These are phyloP conservation scores for Gallinago jamesoni DNA, from an alignment of 2,113 vertebrate genomes.

Conservation along the genomic window DNA sequence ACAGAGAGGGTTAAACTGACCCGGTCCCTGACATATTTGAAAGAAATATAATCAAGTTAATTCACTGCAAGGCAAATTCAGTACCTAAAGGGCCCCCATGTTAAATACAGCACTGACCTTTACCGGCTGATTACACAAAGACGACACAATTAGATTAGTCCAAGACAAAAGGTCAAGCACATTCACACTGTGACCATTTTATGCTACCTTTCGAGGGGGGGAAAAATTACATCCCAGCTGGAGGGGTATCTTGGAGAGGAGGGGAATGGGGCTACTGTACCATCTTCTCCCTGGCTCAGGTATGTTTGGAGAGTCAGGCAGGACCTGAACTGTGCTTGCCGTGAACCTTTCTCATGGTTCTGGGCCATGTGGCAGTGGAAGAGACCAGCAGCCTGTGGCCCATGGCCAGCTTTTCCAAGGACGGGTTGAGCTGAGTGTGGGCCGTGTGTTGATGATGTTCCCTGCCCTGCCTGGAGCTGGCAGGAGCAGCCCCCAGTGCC, in stretches of 20 bases:
- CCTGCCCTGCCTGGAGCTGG: background rate
- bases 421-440: background rate
- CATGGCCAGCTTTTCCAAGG: background rate
- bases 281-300: background rate
- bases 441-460: background rate
- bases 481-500: background rate
- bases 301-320: background rate
- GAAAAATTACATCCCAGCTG: constrained; percentile 45
- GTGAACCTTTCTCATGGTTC: rapidly evolving
- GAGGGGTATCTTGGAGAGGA: constrained; percentile 40
- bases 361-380: background rate
- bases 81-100: constrained; percentile 91
- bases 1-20: constrained; percentile 78
- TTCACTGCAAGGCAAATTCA: constrained; percentile 96
- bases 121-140: constrained; percentile 96
- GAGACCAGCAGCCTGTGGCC: background rate
- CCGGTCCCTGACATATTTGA: constrained; percentile 80
- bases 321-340: background rate
- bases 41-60: constrained; percentile 94
- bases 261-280: background rate
- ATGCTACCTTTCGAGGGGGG: constrained; percentile 77
- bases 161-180: constrained; percentile 93
- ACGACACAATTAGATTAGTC: constrained; percentile 95
- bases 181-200: constrained; percentile 87
- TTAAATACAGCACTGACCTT: constrained; percentile 95